Evolutionary conservation across 2,888 invertebrate species (phyloP).

Genomic region (Lordiphosa andalusiaca): DNA sequence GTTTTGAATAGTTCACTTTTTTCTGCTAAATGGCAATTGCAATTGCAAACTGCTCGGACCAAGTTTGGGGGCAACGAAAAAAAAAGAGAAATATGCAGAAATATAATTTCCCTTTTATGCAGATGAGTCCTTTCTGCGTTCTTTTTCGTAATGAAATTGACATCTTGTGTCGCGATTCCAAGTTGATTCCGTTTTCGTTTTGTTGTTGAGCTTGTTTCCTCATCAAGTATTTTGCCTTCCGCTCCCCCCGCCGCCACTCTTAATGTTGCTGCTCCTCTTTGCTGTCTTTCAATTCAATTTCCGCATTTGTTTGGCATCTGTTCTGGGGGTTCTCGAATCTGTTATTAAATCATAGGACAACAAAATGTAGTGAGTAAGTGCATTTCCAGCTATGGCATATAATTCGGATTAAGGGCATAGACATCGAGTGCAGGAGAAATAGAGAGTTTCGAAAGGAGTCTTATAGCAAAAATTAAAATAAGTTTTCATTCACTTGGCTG

Average conservation of each 20-base stretch:
- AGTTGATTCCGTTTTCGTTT: conserved; percentile 48
- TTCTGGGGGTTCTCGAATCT: background rate
- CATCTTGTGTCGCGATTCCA: conserved; percentile 69
- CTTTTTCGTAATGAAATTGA: conserved; percentile 67
- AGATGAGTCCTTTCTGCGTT: conserved; percentile 60
- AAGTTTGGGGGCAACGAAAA: conserved; percentile 2
- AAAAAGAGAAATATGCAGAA: conserved; percentile 35
- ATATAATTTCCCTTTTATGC: conserved; percentile 72
- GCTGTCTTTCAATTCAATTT: conserved; percentile 59
- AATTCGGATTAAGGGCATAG: no score
- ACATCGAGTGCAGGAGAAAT: no score
- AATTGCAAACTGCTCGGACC: conserved; percentile 26
- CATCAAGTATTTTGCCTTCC: conserved; percentile 32
- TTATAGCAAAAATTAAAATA: no score
- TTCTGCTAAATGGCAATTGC: conserved; percentile 39
- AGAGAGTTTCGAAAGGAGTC: no score
- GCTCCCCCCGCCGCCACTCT: conserved; percentile 1
- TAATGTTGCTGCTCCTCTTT: conserved; percentile 12
- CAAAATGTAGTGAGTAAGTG: no score
- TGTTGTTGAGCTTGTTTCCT: conserved; percentile 32
- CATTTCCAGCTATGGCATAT: no score
- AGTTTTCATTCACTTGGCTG: no score
- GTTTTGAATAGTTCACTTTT: conserved; percentile 69
- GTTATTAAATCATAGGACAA: no score
- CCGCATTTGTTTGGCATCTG: conserved; percentile 45